Base-by-base conservation (phyloP, 2,888 invertebrate species). In the Malachius bipustulatus region DNA sequence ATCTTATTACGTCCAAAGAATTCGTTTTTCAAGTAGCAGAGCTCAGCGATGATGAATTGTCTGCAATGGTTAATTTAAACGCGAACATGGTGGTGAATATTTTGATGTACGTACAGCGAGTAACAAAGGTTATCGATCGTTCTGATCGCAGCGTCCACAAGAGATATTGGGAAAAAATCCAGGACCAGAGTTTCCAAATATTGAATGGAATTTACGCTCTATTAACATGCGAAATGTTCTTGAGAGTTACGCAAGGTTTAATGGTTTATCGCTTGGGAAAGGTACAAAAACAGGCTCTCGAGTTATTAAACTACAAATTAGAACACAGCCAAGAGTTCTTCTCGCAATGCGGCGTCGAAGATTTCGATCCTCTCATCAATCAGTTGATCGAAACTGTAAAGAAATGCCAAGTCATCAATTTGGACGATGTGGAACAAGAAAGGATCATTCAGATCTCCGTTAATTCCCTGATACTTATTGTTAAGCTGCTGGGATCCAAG, bases 121-220 rank as follows among this genome's bases (percentile, higher is more conserved):
- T 78, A 8, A 73, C 76, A 1, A 73, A 71, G 43, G 66, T 74
- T 0, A 65, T 70, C 0, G 80, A 82, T 44, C 67, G 71, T 27
- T 66, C 71, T 36, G 63, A 70, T 0, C 73, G 71, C 1, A 63
- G 66, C 4, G 63, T 67, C 1, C 67, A 72, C 36, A 64, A 65
- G 1, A 83, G 83, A 52, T 91, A 83, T 55, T 89, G 88, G 87
- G 80, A 78, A 51, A 78, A 81, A 0, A 70, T 90, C 60, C 60
- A 83, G 9, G 80, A 84, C 54, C 77, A 82, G 49, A 73, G 77
- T 28, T 82, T 83, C 49, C 87, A 88, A 49, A 67, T 84, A 28
- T 60, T 88, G 35, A 87, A 89, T 49, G 78, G 82, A 55, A 74
- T 84, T 2, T 84, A 84, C 49, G 78, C 77, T 9, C 56, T 94